These are phyloP conservation scores for Conus betulinus DNA, from an alignment of 1,140 invertebrate species.

Conservation along the genomic window DNA sequence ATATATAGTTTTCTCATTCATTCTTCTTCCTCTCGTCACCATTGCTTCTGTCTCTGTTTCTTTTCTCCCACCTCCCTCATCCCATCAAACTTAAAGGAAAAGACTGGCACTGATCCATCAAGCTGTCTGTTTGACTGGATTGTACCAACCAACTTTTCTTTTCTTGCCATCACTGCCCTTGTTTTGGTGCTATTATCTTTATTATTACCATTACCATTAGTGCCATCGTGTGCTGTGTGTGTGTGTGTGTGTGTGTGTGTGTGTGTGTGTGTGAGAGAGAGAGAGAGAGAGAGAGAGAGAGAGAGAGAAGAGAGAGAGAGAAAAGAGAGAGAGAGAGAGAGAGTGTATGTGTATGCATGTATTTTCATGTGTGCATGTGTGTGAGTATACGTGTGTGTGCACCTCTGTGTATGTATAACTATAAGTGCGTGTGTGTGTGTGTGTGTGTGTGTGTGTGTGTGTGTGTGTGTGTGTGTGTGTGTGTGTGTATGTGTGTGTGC, in stretches of 20 bases:
- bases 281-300: too few relatives aligned
- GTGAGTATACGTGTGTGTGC: conserved; percentile 17
- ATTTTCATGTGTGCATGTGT: not conserved
- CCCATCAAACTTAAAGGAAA: too few relatives aligned
- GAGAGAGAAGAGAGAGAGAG: too few relatives aligned
- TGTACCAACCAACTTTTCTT: too few relatives aligned
- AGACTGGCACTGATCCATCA: too few relatives aligned
- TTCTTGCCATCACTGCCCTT: too few relatives aligned
- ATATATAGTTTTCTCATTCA: not conserved
- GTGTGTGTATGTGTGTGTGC: conserved; percentile 18
- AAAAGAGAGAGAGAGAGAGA: too few relatives aligned
- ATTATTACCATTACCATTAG: too few relatives aligned
- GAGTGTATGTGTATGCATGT: not conserved
- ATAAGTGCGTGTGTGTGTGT: not conserved
- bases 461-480: conserved; percentile 27
- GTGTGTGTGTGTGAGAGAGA: not conserved
- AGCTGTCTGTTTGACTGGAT: too few relatives aligned
- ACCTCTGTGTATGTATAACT: not conserved
- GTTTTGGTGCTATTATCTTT: too few relatives aligned
- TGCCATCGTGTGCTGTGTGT: too few relatives aligned
- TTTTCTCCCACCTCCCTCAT: not conserved
- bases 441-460: not conserved
- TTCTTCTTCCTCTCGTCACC: not conserved
- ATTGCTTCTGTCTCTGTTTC: not conserved
- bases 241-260: not conserved